Evolutionary conservation across 2,113 vertebrate genomes (phyloP).

Genomic region (Microtus richardsoni): DNA sequence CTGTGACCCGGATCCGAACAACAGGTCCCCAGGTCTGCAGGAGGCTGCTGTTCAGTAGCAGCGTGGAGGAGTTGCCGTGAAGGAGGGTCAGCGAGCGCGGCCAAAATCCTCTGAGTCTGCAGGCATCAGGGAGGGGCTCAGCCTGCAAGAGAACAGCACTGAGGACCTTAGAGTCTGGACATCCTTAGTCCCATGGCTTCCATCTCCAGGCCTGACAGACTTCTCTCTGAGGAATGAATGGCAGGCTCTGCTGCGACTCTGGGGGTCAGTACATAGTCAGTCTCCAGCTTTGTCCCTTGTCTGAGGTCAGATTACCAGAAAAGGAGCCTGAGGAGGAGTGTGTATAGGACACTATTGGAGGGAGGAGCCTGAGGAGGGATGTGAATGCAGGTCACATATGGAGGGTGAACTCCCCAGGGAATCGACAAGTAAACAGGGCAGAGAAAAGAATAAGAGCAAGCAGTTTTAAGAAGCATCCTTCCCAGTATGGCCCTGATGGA

Average conservation of each 20-base stretch:
- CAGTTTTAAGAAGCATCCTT: not conserved
- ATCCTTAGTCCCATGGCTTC: not conserved
- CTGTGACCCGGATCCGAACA: slow-evolving; percentile 83
- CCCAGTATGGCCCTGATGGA: not conserved
- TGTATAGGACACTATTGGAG: not conserved
- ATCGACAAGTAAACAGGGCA: not conserved
- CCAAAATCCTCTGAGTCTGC: slow-evolving; percentile 82
- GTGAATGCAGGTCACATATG: not conserved
- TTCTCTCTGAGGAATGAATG: not conserved
- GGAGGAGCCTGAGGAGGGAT: not conserved
- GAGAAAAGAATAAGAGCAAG: not conserved
- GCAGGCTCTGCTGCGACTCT: too few relatives aligned
- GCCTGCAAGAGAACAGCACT: slow-evolving; percentile 73
- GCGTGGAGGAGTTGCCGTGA: slow-evolving; percentile 67
- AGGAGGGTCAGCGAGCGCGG: slow-evolving; percentile 80
- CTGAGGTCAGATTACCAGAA: not conserved
- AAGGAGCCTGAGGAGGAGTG: not conserved
- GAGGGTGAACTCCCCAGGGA: not conserved
- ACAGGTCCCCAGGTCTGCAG: slow-evolving; percentile 77
- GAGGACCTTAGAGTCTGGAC: not conserved
- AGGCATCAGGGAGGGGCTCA: slow-evolving; percentile 73
- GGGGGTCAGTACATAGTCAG: not conserved
- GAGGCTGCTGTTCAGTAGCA: slow-evolving; percentile 82
- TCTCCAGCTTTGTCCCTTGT: not conserved
- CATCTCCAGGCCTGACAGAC: not conserved